A percentile compares a stretch with the other conserved stretches of the same genome.
Evolutionary conservation across 2,113 vertebrate genomes (phyloP).

Genomic region (Rhinoptilus africanus): DNA sequence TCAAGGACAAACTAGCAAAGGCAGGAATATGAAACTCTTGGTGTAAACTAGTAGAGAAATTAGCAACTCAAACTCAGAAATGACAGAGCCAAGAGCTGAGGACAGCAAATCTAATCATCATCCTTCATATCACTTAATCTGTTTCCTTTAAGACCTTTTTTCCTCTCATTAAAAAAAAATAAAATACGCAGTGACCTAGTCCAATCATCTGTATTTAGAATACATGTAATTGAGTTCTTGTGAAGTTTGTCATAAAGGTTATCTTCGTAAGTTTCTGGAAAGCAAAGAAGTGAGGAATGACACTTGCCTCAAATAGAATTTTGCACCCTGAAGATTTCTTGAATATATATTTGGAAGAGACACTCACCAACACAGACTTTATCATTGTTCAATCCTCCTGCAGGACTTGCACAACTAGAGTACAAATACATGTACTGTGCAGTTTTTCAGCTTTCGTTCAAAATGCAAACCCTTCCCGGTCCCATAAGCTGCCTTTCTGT

Average conservation of each 20-base stretch:
- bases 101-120: background rate
- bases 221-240: background rate
- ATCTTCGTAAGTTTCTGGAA: background rate
- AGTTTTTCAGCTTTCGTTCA: background rate
- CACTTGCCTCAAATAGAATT: background rate
- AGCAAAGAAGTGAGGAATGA: background rate
- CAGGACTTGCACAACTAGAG: background rate
- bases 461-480: background rate
- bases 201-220: conserved; percentile 15
- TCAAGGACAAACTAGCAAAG: background rate
- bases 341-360: background rate
- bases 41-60: background rate
- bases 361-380: background rate
- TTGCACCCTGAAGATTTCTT: background rate
- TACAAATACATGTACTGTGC: background rate
- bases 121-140: background rate
- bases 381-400: background rate
- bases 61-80: background rate
- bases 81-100: background rate
- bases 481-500: background rate
- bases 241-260: background rate
- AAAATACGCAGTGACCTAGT: background rate
- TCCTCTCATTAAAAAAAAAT: background rate
- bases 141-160: background rate
- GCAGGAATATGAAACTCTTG: background rate